A percentile compares a stretch with the other conserved stretches of the same genome.
phyloP scores from a whole-genome alignment of 2,888 invertebrate species.

The Zygogramma bicolorata region DNA sequence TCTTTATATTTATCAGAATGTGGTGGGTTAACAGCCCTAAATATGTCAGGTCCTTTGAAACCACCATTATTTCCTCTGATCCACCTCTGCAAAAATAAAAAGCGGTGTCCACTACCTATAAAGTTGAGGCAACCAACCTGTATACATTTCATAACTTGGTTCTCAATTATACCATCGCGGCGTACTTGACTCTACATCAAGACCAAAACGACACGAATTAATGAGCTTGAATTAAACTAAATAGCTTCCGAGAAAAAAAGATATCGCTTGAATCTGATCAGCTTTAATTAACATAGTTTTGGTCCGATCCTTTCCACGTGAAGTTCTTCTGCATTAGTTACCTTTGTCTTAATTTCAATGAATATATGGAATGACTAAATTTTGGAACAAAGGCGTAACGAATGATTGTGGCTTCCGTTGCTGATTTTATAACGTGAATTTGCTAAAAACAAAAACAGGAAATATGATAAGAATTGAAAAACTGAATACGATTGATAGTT shows the following conservation, averaged over 20 bases:
- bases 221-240: slow-evolving; percentile 54
- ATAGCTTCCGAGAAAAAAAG: slow-evolving; percentile 53
- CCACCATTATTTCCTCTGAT: neutral
- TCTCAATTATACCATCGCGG: slow-evolving; percentile 50
- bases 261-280: slow-evolving; percentile 57
- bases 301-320: slow-evolving; percentile 39
- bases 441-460: neutral
- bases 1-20: too few species aligned
- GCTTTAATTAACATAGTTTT: slow-evolving; percentile 57
- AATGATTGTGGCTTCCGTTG: neutral
- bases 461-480: too few species aligned
- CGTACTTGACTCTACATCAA: slow-evolving; percentile 47
- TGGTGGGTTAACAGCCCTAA: too few species aligned
- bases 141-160: slow-evolving; percentile 47
- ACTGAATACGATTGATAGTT: too few species aligned
- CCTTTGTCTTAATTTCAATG: slow-evolving; percentile 26
- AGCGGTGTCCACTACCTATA: slow-evolving; percentile 18
- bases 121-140: slow-evolving; percentile 37
- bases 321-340: slow-evolving; percentile 25
- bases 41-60: too few species aligned
- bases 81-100: neutral
- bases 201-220: slow-evolving; percentile 54
- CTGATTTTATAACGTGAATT: neutral
- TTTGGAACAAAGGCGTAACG: neutral
- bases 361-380: slow-evolving; percentile 31